Percentiles rank a stretch among this genome's conserved stretches.
Evolutionary conservation across 1,140 invertebrate genomes (phyloP).

Genomic region (Littorina saxatilis): DNA sequence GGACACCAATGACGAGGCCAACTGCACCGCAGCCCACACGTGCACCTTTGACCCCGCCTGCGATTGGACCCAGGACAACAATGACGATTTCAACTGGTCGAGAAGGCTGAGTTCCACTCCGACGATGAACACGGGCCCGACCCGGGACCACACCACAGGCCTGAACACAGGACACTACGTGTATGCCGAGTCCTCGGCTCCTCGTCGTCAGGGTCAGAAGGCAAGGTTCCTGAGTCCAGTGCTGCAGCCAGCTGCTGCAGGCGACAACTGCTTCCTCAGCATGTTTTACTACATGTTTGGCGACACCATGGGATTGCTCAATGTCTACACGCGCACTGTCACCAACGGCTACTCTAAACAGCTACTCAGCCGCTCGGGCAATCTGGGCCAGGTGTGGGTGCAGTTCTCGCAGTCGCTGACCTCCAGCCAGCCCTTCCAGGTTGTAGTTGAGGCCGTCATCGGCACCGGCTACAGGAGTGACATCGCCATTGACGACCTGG

Average conservation of each 20-base stretch:
- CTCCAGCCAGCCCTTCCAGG: constrained; percentile 56
- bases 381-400: constrained; percentile 68
- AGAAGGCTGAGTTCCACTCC: constrained; percentile 62
- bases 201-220: constrained; percentile 60
- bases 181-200: constrained; percentile 82
- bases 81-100: constrained; percentile 86
- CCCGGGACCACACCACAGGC: constrained; percentile 82
- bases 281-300: constrained; percentile 76
- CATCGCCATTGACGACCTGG: constrained; percentile 68
- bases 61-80: constrained; percentile 85
- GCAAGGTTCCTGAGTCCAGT: constrained; percentile 68
- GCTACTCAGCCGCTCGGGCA: constrained; percentile 60
- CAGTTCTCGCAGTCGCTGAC: constrained; percentile 52
- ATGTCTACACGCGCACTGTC: constrained; percentile 60
- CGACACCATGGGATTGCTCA: constrained; percentile 63
- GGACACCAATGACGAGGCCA: constrained; percentile 22
- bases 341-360: constrained; percentile 48
- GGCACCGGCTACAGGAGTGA: constrained; percentile 61
- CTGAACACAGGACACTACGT: constrained; percentile 75
- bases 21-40: constrained; percentile 28
- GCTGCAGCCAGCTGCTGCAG: constrained; percentile 48
- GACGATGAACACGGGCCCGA: constrained; percentile 81
- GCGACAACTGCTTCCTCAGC: constrained; percentile 58
- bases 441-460: constrained; percentile 62
- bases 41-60: constrained; percentile 88